Base-by-base conservation (phyloP, 1,140 invertebrate species). In the Drosophila punjabiensis region DNA sequence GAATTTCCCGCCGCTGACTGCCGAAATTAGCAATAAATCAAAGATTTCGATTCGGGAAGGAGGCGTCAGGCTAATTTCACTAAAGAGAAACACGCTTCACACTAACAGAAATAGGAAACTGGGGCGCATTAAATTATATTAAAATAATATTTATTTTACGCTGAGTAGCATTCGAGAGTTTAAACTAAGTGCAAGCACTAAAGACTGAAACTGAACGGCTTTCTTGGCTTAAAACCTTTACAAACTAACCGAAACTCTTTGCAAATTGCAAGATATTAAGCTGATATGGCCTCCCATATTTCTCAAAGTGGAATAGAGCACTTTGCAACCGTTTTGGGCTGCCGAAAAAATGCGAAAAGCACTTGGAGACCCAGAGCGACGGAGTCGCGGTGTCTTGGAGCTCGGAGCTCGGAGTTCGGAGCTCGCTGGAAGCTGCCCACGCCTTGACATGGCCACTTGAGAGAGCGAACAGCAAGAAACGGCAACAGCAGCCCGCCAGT, bases 271-370 rank as follows among this genome's bases (percentile, higher is more conserved):
- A 58, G 55, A 39, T 58, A 39, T 58, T 58, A 28, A 11, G 20
- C 28, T 20, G 41, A 18, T 64, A 8, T 20, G 24, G 14, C 55
- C 55, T 58, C 20, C 24, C 24, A 43, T 32, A 60, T 64, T 67
- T 71, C 30, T 69, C 33, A 30, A 35, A 24, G 33, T 69, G 50
- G 18, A 52, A 14, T n/a, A 13, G n/a, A 56, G 50, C 50, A 71
- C 50, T 90, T 82, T 89, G 86, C 82, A 89, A 90, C 85, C 86
- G 81, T 90, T 89, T 88, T 71, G 64, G 64, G 81, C 84, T 79
- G 85, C 84, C 80, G 74, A 83, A 87, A 76, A 64, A 66, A 73
- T n/a, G 47, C 58, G 43, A 59, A 64, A 61, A 43, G 60, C 70
- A 62, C 75, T 71, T 30, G 61, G 64, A 50, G 50, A 52, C 28